phyloP scores from a whole-genome alignment of 2,888 invertebrate species.

The Allygus modestus region DNA sequence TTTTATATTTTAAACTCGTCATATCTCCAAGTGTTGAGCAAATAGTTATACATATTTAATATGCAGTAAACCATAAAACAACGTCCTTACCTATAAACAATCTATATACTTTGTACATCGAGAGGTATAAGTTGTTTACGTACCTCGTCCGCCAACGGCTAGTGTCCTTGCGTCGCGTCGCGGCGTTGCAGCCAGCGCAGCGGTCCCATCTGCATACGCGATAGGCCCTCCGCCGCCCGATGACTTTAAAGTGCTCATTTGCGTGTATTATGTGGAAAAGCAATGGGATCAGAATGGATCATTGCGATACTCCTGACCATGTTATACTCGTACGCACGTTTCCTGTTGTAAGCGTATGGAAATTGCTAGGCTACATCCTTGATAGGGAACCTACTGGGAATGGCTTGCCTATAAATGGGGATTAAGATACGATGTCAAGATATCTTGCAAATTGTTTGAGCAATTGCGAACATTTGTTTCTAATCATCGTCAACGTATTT shows the following conservation, averaged over 20 bases:
- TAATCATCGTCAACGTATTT: too few species aligned
- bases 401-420: background rate
- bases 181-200: background rate
- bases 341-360: background rate
- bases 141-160: background rate
- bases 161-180: background rate
- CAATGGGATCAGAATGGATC: slow-evolving; percentile 9
- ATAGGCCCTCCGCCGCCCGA: background rate
- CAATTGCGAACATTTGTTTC: too few species aligned
- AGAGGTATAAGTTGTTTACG: background rate
- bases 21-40: too few species aligned
- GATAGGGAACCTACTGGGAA: background rate
- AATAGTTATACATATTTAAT: too few species aligned
- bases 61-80: too few species aligned
- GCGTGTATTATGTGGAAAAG: slow-evolving; percentile 17
- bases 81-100: too few species aligned
- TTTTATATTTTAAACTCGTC: too few species aligned
- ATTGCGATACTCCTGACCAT: slow-evolving; percentile 1
- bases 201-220: slow-evolving; percentile 26
- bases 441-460: too few species aligned
- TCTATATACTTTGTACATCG: too few species aligned
- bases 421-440: background rate
- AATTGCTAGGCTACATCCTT: background rate
- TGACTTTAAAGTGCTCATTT: slow-evolving; percentile 23
- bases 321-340: background rate